Conservation (phyloP, 1,140 invertebrate genomes). For the Aphelinus atriplicis region DNA sequence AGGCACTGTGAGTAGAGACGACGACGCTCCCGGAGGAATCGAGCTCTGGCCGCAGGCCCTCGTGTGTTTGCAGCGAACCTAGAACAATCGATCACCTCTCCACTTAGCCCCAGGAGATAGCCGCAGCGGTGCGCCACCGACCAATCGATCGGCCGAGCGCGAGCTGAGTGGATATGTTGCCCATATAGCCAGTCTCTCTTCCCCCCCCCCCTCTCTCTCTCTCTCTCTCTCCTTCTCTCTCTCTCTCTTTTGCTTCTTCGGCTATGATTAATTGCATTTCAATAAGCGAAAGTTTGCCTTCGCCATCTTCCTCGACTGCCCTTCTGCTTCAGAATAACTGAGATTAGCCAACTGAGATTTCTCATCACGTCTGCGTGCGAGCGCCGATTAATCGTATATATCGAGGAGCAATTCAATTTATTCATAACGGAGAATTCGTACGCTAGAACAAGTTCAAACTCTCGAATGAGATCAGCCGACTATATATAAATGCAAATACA, state of each 20-base stretch:
- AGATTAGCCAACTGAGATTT: slow-evolving; percentile 40
- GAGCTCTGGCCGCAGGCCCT: slow-evolving; percentile 40
- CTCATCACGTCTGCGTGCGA: slow-evolving; percentile 47
- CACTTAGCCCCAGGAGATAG: slow-evolving; percentile 53
- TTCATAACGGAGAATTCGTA: slow-evolving; percentile 39
- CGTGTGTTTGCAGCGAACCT: slow-evolving; percentile 61
- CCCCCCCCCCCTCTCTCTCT: no score
- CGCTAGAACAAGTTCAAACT: no score
- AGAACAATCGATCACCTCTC: slow-evolving; percentile 61
- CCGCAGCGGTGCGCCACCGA: slow-evolving; percentile 35
- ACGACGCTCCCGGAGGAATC: slow-evolving; percentile 49
- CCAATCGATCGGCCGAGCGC: slow-evolving; percentile 17
- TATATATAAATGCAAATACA: slow-evolving; percentile 40
- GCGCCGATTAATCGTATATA: slow-evolving; percentile 51
- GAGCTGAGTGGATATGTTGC: slow-evolving; percentile 42
- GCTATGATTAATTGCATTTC: slow-evolving; percentile 59
- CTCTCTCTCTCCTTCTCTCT: not conserved
- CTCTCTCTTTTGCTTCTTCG: slow-evolving; percentile 43
- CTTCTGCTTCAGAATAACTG: slow-evolving; percentile 38
- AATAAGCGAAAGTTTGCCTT: slow-evolving; percentile 52
- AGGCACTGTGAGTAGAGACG: slow-evolving; percentile 32
- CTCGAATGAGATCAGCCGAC: not conserved
- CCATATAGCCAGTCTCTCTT: slow-evolving; percentile 19
- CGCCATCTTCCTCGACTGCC: slow-evolving; percentile 30
- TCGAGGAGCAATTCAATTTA: slow-evolving; percentile 48